phyloP scores from a whole-genome alignment of 2,113 vertebrate species.

The Onychostoma macrolepis region DNA sequence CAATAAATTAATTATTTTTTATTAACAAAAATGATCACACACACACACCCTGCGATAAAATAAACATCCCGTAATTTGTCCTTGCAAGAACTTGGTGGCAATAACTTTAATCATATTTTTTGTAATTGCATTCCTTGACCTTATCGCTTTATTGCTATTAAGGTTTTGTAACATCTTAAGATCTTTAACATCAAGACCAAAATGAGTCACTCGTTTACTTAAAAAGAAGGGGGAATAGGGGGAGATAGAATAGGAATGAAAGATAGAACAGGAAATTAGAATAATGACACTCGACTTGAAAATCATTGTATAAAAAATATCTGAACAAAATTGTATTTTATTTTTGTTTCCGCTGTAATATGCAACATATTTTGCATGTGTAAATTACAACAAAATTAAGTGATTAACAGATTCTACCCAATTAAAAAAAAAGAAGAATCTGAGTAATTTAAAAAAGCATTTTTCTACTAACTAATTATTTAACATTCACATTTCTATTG shows the following conservation, averaged over 20 bases:
- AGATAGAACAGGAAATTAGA: conserved; percentile 1
- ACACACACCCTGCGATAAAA: not conserved
- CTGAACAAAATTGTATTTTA: conserved; percentile 87
- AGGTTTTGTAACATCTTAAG: not conserved
- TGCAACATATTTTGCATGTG: conserved; percentile 80
- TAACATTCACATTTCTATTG: conserved; percentile 89
- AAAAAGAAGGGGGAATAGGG: not conserved
- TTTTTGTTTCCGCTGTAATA: conserved; percentile 82
- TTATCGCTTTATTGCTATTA: conserved; percentile 29
- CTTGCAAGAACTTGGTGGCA: not conserved
- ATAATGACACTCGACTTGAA: conserved; percentile 64
- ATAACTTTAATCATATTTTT: conserved; percentile 65
- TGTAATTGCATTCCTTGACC: conserved; percentile 60
- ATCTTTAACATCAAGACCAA: not conserved
- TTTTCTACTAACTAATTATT: conserved; percentile 82
- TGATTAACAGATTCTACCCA: conserved; percentile 88
- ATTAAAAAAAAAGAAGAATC: conserved; percentile 85
- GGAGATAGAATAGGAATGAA: not conserved
- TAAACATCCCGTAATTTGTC: conserved; percentile 21
- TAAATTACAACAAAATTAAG: conserved; percentile 85
- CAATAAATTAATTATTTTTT: not conserved
- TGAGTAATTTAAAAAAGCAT: conserved; percentile 74
- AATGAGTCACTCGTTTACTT: not conserved
- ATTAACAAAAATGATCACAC: not conserved
- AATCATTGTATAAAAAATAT: conserved; percentile 83